Conservation (phyloP, 2,888 invertebrate species). For the Drosophila rubida region DNA sequence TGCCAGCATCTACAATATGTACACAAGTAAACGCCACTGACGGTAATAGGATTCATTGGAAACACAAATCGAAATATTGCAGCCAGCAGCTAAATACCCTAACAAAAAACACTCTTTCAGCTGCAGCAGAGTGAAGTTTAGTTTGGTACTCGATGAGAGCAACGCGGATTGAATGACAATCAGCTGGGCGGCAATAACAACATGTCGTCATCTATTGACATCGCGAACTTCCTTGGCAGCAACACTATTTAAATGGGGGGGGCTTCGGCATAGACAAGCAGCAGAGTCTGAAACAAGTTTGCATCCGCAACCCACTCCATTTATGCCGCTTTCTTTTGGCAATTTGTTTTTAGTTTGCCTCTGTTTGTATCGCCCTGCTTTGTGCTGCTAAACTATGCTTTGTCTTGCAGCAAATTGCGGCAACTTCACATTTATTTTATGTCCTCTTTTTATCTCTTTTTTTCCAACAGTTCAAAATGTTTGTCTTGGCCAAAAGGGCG, state of each 20-base stretch:
- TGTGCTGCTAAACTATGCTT: conserved; percentile 41
- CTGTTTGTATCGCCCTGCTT: conserved; percentile 17
- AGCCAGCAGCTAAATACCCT: neutral
- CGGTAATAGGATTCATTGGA: neutral
- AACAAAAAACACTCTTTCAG: neutral
- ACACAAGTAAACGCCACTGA: neutral
- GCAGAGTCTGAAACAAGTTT: conserved; percentile 31
- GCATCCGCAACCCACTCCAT: neutral
- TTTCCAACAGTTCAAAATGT: conserved; percentile 27
- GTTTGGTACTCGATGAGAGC: neutral
- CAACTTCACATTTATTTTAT: conserved; percentile 38
- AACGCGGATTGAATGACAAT: neutral
- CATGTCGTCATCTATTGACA: conserved; percentile 19
- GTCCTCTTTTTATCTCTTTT: conserved; percentile 18
- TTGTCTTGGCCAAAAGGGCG: conserved; percentile 10
- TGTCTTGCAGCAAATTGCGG: conserved; percentile 60
- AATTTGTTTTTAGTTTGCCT: conserved; percentile 34
- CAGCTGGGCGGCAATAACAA: conserved; percentile 17
- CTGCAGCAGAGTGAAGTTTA: neutral
- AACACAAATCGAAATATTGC: neutral
- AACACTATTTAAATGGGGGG: conserved; percentile 32
- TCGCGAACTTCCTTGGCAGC: conserved; percentile 24
- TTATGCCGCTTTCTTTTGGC: conserved; percentile 12
- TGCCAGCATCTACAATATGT: neutral
- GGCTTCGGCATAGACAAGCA: neutral